Conservation (phyloP, 2,113 vertebrate genomes). For the Hypomesus transpacificus region DNA sequence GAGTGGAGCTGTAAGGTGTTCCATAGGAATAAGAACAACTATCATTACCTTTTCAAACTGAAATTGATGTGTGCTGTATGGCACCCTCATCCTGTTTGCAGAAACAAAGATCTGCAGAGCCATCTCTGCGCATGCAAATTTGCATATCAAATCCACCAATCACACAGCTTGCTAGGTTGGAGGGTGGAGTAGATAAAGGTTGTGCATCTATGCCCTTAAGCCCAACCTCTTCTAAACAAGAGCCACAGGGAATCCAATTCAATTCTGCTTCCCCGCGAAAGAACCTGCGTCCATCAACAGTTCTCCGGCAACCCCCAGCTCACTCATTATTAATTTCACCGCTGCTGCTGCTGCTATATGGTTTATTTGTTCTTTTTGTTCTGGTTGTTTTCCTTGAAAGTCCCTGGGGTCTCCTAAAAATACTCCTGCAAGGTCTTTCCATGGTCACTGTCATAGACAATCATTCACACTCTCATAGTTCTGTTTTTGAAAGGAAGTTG, state of each 20-base stretch:
- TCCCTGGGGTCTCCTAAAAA: constrained; percentile 41
- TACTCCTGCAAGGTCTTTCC: constrained; percentile 37
- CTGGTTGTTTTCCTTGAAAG: constrained; percentile 36
- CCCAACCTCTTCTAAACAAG: constrained; percentile 25
- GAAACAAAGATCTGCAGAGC: not conserved
- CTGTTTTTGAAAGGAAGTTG: constrained; percentile 16
- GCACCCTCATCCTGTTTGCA: too few species aligned
- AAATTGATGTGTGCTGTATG: constrained; percentile 14
- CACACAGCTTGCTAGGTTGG: constrained; percentile 22
- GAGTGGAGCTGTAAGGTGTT: too few species aligned
- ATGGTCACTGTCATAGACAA: constrained; percentile 40
- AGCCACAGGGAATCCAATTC: constrained; percentile 21
- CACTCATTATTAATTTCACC: constrained; percentile 50
- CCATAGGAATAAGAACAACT: too few species aligned
- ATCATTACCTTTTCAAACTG: not conserved
- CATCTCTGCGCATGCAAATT: constrained; percentile 32
- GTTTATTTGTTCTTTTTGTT: constrained; percentile 50
- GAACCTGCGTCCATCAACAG: constrained; percentile 26
- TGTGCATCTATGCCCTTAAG: not conserved
- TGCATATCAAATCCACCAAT: constrained; percentile 41
- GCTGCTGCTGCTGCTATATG: constrained; percentile 21
- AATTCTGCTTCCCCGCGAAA: constrained; percentile 34
- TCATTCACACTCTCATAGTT: constrained; percentile 12
- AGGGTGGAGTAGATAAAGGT: not conserved
- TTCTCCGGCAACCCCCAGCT: constrained; percentile 41